phyloP scores from a whole-genome alignment of 2,797 vertebrate genomes.

The Intellagama lesueurii region DNA sequence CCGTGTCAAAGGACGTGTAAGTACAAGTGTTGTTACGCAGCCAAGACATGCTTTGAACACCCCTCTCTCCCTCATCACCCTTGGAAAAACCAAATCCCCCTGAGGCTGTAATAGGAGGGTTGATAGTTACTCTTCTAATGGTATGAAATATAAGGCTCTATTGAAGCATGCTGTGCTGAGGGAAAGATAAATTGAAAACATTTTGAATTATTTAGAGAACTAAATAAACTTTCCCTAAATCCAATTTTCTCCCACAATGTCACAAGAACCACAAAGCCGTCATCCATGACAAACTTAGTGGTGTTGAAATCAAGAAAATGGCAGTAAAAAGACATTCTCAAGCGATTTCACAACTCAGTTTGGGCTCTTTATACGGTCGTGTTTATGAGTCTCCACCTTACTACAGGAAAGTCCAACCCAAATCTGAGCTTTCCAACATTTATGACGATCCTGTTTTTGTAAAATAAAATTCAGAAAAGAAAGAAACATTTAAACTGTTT shows the following conservation, averaged over 20 bases:
- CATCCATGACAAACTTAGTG: constrained; percentile 55
- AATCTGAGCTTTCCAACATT: constrained; percentile 20
- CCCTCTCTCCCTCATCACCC: constrained; percentile 1
- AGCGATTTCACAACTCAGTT: constrained; percentile 65
- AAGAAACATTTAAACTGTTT: constrained; percentile 32
- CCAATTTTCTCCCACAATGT: constrained; percentile 67
- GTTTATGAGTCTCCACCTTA: constrained; percentile 56
- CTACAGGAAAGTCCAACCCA: constrained; percentile 43
- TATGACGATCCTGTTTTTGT: constrained; percentile 24
- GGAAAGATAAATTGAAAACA: constrained; percentile 48
- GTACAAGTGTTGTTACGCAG: constrained; percentile 44
- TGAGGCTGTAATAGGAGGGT: not conserved
- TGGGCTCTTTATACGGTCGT: constrained; percentile 34
- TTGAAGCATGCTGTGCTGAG: constrained; percentile 54
- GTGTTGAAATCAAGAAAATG: constrained; percentile 65
- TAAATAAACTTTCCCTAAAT: constrained; percentile 67
- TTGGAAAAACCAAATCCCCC: constrained; percentile 20
- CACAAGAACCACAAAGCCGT: constrained; percentile 66
- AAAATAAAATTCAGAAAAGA: constrained; percentile 16
- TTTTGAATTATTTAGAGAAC: constrained; percentile 62
- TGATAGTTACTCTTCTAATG: constrained; percentile 44
- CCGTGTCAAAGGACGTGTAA: constrained; percentile 29
- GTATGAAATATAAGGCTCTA: constrained; percentile 35
- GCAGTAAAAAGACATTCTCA: constrained; percentile 55
- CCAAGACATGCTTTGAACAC: constrained; percentile 37